Evolutionary conservation across 2,797 vertebrate species (phyloP), one percentile per base, ranked within the genome.

Genomic region (Adelosebastes latens): DNA sequence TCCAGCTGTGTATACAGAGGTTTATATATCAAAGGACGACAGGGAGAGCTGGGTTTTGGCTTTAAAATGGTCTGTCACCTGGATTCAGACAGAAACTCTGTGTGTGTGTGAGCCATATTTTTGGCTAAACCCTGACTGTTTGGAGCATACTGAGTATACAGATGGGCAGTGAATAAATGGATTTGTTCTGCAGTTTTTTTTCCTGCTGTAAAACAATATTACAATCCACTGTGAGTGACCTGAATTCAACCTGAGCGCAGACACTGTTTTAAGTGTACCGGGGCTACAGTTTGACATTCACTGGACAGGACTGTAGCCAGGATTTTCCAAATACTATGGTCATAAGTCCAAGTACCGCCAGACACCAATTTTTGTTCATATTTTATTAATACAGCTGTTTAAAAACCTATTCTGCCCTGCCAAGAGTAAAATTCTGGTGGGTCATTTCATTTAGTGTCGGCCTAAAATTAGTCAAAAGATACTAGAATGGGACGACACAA

Each of bases 11-110:
- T 7, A 31, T 9, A 74, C 70, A 79, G 32, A 79, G 52, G 46
- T 56, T 80, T 56, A 18, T 49, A 14, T 65, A 72, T 80, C 59
- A 61, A 55, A 63, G 68, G 55, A 65, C 56, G 39, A 24, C 79
- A 76, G 82, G 53, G 53, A 72, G 69, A 29, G 49, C 64, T 10
- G 11, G 25, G 6, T 25, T 60, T 52, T n/a, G 46, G 79, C 36
- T 86, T 82, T 64, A 11, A 75, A 78, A 25, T 42, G 29, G 72
- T 74, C 75, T 77, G 64, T 85, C 60, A 53, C 34, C 56, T 34
- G 49, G 52, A 39, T 66, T 69, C 58, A 74, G 66, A 64, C 53
- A 39, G 29, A 71, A 61, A 55, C 34, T 56, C 5, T 16, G 72
- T 34, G 24, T 34, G n/a, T 74, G 31, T 70, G 32, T 69, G 64